Conservation (phyloP, 2,113 vertebrate species). For the Chrysochloris asiatica region DNA sequence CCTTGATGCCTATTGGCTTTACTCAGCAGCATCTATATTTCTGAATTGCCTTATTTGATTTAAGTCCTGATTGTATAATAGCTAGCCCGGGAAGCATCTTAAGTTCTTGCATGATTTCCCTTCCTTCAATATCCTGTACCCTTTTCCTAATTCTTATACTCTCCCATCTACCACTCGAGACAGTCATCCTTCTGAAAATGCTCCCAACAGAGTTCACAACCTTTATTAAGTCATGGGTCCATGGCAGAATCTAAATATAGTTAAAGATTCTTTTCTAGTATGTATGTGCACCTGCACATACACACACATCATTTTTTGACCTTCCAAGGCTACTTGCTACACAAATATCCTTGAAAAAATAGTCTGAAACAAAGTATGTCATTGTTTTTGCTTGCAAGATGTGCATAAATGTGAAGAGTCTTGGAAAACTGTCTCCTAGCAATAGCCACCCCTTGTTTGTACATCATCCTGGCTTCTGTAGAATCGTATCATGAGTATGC, state of each 20-base stretch:
- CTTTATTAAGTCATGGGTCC: background rate
- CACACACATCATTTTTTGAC: background rate
- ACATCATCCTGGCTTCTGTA: background rate
- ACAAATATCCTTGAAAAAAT: background rate
- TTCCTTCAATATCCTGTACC: background rate
- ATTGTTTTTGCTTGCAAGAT: background rate
- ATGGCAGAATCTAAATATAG: conserved; percentile 1
- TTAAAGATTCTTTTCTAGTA: background rate
- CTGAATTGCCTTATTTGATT: background rate
- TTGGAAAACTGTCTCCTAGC: background rate
- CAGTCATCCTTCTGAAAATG: background rate
- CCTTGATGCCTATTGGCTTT: background rate
- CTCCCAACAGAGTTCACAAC: background rate
- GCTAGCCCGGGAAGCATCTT: background rate
- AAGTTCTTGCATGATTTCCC: background rate
- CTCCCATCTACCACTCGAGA: background rate
- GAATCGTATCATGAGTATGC: background rate
- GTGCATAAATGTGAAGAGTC: background rate
- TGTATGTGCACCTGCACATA: too few relatives aligned
- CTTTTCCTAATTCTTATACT: background rate
- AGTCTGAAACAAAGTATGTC: background rate
- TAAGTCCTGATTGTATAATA: background rate
- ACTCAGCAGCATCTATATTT: background rate
- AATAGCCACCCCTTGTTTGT: background rate
- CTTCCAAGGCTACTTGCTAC: background rate